Conservation (phyloP, 2,888 invertebrate species). For the Gonocerus acuteangulatus region DNA sequence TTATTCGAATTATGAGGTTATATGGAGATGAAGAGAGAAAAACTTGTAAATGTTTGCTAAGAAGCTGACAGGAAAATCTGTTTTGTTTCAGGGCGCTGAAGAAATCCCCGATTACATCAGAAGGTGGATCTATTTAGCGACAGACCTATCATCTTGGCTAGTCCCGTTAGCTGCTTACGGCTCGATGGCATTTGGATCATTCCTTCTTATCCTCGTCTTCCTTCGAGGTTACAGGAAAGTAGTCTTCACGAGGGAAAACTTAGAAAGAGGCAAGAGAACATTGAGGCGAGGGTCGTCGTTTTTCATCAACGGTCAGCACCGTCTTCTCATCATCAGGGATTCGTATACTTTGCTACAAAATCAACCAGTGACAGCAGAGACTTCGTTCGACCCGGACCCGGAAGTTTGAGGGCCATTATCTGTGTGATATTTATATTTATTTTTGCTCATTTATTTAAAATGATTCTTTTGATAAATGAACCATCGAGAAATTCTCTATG, state of each 20-base stretch:
- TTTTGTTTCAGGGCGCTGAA: constrained; percentile 58
- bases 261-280: constrained; percentile 62
- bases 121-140: constrained; percentile 71
- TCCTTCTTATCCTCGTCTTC: constrained; percentile 58
- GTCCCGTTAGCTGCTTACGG: constrained; percentile 65
- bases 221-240: constrained; percentile 67
- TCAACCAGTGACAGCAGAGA: constrained; percentile 32
- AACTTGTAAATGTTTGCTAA: too few relatives aligned
- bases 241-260: constrained; percentile 62
- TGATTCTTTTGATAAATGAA: too few relatives aligned
- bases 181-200: constrained; percentile 60
- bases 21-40: too few relatives aligned
- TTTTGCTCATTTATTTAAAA: too few relatives aligned
- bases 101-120: constrained; percentile 71
- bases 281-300: constrained; percentile 58
- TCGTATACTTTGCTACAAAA: constrained; percentile 48
- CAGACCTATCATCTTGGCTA: constrained; percentile 65
- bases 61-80: too few relatives aligned
- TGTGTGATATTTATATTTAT: too few relatives aligned
- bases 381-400: constrained; percentile 32
- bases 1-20: too few relatives aligned
- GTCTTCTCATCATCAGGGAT: constrained; percentile 53
- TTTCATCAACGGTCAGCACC: constrained; percentile 53
- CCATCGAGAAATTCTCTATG: too few relatives aligned
- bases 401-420: neutral